phyloP scores from a whole-genome alignment of 2,888 invertebrate species.

The Cephus runcator region DNA sequence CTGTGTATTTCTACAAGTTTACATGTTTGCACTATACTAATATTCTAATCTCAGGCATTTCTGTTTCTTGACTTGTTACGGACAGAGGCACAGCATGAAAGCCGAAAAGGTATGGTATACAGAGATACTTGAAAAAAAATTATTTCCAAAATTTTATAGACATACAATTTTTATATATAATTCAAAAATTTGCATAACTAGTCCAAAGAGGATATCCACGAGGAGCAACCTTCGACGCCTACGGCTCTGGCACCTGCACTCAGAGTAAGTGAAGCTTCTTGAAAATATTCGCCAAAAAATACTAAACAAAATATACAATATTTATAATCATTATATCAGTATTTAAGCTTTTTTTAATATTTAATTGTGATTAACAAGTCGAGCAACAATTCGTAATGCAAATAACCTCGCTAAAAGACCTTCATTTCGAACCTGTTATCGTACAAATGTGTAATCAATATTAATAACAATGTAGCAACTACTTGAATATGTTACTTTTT shows the following conservation, averaged over 20 bases:
- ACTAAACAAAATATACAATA: not conserved
- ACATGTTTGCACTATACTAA: not conserved
- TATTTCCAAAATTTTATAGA: not conserved
- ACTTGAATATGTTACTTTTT: constrained; percentile 11
- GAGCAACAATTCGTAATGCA: not conserved
- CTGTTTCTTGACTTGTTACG: not conserved
- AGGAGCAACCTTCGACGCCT: constrained; percentile 51
- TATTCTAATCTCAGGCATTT: not conserved
- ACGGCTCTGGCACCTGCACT: constrained; percentile 50
- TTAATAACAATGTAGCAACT: not conserved
- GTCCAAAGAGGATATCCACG: constrained; percentile 55
- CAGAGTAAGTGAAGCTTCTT: constrained; percentile 45
- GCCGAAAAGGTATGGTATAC: not conserved
- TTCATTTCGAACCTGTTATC: not conserved
- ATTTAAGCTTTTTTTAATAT: not conserved
- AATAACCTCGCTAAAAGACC: not conserved
- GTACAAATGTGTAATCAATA: not conserved
- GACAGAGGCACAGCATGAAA: not conserved
- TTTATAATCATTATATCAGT: not conserved
- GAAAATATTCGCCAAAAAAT: not conserved
- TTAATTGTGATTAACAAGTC: not conserved
- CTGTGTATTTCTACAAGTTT: too few species aligned
- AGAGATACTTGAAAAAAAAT: not conserved
- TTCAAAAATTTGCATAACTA: constrained; percentile 18
- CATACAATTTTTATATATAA: not conserved